Base-by-base conservation (phyloP, 2,113 vertebrate genomes). In the Canis aureus region DNA sequence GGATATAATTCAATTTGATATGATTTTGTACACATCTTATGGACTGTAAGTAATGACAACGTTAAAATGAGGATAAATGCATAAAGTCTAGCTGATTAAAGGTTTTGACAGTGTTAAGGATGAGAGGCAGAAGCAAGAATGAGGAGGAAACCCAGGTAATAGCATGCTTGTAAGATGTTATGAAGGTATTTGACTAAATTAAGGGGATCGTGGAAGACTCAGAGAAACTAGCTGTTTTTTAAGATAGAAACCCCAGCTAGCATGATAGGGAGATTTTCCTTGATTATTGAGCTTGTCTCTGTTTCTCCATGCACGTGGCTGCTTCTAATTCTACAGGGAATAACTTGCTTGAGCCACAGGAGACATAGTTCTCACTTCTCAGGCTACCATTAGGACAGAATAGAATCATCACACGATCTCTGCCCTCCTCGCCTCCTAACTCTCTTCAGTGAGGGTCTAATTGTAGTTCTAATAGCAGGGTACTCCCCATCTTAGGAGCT, bases 331-430 rank as follows among this genome's bases (percentile, higher is more conserved):
- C 7, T 23, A 22, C 38, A 64, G 32, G 0, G 19, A 95, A 4
- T 59, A 82, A 69, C 38, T 55, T 59, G 29, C 8, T 57, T 64
- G 29, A 80, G 11, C n/a, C 43, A n/a, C 73, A 55, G 79, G 82
- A 20, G 66, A 51, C 6, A 59, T 35, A 64, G 19, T 43, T 89
- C 67, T 51, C 25, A 64, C 80, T 53, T 85, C 97, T 97, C 95
- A 64, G 57, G 62, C 79, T 83, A 20, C 74, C 92, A 73, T 73
- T 86, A 93, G 97, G 95, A 57, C 29, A 73, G 64, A 67, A 55
- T 22, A 12, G 13, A 59, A 64, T n/a, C 67, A 67, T 80, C 89
- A 83, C 15, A 29, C 1, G 23, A 32, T 12, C 5, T 57, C 62
- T 8, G 32, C 19, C 13, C 22, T 86, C 74, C 83, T 79, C 32